Conservation (phyloP, 2,113 vertebrate species). For the Boulengeromyrus knoepffleri region DNA sequence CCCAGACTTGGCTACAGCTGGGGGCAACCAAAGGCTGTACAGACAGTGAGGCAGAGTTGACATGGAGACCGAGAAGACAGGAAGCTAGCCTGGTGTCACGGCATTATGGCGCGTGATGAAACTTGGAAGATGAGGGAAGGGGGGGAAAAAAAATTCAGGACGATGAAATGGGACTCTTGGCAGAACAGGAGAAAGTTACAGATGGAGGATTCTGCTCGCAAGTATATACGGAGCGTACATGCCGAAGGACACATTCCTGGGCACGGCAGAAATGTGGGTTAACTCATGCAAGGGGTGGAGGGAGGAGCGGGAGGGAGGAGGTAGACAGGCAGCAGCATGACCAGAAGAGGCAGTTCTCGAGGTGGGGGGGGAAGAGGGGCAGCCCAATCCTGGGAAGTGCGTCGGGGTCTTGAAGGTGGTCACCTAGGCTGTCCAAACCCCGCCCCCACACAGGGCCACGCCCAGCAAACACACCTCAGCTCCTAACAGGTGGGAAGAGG, state of each 20-base stretch:
- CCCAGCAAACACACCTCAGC: no score
- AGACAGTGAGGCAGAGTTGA: background rate
- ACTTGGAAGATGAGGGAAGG: background rate
- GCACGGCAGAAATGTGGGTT: slow-evolving; percentile 15
- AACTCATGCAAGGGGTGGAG: slow-evolving; percentile 33
- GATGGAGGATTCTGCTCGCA: background rate
- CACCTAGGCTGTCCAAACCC: background rate
- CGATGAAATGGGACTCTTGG: background rate
- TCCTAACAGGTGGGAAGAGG: background rate
- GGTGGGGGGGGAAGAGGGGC: slow-evolving; percentile 10
- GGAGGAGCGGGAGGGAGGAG: background rate
- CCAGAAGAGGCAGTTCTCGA: slow-evolving; percentile 23
- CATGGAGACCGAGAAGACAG: background rate
- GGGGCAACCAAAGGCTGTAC: background rate
- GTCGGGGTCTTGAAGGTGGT: background rate
- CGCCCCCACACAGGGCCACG: background rate
- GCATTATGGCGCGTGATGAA: background rate
- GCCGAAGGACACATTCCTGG: background rate
- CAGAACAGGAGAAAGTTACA: background rate
- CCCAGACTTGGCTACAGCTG: background rate
- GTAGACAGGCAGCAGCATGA: background rate
- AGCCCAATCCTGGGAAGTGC: background rate
- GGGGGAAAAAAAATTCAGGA: background rate
- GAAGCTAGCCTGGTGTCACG: background rate
- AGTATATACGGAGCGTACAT: background rate